These are phyloP conservation scores for Epistrophe eligans DNA, from an alignment of 2,888 invertebrate species.

Conservation along the genomic window DNA sequence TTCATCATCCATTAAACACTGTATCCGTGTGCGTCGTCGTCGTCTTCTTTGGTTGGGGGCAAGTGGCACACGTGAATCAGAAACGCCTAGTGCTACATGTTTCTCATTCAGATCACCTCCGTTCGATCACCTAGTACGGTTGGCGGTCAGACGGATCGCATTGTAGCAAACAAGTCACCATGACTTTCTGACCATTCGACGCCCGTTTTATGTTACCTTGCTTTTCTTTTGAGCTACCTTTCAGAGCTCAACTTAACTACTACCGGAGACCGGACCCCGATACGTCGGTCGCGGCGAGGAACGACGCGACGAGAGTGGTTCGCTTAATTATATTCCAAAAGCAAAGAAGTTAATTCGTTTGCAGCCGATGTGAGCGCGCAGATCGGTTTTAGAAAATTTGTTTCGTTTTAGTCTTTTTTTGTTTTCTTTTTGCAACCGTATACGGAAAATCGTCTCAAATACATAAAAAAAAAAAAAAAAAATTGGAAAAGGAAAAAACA, in stretches of 20 bases:
- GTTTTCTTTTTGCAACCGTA: conserved; percentile 37
- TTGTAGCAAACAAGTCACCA: conserved; percentile 41
- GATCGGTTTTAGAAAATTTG: conserved; percentile 64
- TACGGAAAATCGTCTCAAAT: conserved; percentile 50
- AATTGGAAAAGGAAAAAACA: conserved; percentile 25
- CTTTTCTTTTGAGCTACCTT: conserved; percentile 31
- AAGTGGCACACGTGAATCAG: conserved; percentile 70
- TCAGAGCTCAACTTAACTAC: conserved; percentile 43
- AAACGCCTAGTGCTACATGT: conserved; percentile 72
- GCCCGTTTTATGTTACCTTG: conserved; percentile 55
- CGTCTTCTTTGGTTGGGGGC: conserved; percentile 42
- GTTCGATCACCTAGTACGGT: conserved; percentile 60
- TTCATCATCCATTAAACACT: conserved; percentile 45
- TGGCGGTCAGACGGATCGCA: conserved; percentile 31
- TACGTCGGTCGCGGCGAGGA: too few species aligned
- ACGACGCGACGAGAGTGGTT: conserved; percentile 13
- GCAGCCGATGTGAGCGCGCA: conserved; percentile 44
- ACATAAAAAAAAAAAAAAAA: conserved; percentile 9
- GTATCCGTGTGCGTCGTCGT: conserved; percentile 46
- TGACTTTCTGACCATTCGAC: conserved; percentile 66
- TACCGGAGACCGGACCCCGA: conserved; percentile 58
- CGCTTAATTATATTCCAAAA: conserved; percentile 73
- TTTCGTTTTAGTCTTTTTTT: conserved; percentile 31
- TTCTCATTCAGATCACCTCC: conserved; percentile 75
- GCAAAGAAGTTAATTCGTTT: conserved; percentile 69